Evolutionary conservation across 2,113 vertebrate genomes (phyloP).

Genomic region (Tachysurus fulvidraco): DNA sequence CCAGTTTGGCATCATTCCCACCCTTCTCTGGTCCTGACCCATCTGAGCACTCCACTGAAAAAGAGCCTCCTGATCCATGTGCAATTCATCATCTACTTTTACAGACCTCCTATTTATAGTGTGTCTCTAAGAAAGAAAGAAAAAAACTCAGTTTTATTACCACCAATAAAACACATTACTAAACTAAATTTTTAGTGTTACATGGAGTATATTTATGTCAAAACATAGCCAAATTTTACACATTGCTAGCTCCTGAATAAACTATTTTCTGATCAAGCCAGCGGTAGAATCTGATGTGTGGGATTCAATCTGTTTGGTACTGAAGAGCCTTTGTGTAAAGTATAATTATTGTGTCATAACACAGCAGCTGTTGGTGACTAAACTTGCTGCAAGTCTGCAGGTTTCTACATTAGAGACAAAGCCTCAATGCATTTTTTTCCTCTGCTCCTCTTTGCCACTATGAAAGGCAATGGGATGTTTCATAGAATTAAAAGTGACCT

Average conservation of each 20-base stretch:
- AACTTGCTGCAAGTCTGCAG: constrained; percentile 14
- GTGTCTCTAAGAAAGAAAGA: neutral
- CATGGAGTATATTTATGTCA: constrained; percentile 11
- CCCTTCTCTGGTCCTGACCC: constrained; percentile 10
- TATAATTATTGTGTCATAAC: constrained; percentile 37
- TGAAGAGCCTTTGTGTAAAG: constrained; percentile 14
- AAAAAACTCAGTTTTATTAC: constrained; percentile 13
- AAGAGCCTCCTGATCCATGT: constrained; percentile 26
- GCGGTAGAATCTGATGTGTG: neutral
- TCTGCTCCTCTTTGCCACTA: constrained; percentile 4
- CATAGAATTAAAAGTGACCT: constrained; percentile 35
- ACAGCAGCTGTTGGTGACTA: constrained; percentile 1
- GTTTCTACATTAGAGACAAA: constrained; percentile 29
- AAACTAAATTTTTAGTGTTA: constrained; percentile 36
- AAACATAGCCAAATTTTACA: constrained; percentile 14
- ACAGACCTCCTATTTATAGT: constrained; percentile 51
- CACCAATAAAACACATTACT: constrained; percentile 36
- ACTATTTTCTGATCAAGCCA: neutral
- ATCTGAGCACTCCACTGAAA: constrained; percentile 28
- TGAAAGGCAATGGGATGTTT: constrained; percentile 29
- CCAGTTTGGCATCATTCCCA: constrained; percentile 37
- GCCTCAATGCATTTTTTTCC: neutral
- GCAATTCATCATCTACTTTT: constrained; percentile 49
- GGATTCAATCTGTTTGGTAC: neutral
- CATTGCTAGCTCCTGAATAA: constrained; percentile 10